These are phyloP conservation scores for Vombatus ursinus DNA, from an alignment of 2,113 vertebrate genomes.

Conservation along the genomic window DNA sequence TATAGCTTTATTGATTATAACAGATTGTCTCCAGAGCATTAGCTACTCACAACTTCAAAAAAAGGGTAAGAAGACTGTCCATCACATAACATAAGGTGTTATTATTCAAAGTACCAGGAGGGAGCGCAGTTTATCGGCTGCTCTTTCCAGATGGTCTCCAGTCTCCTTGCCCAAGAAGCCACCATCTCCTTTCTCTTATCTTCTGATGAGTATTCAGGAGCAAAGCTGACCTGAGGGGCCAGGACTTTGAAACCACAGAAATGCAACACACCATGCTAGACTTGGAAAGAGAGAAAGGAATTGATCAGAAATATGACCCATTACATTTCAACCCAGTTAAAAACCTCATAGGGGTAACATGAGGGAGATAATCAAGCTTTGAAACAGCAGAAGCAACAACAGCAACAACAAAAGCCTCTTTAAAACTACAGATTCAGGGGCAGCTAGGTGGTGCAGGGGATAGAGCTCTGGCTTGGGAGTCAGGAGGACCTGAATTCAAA, in stretches of 20 bases:
- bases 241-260: constrained; percentile 77
- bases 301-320: not conserved
- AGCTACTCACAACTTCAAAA: not conserved
- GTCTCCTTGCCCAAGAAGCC: constrained; percentile 59
- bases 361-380: not conserved
- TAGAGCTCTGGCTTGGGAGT: too few species aligned
- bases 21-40: not conserved
- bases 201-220: constrained; percentile 54
- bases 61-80: not conserved
- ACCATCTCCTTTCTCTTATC: constrained; percentile 71
- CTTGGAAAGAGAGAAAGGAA: constrained; percentile 40
- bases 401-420: not conserved
- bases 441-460: too few species aligned
- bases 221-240: constrained; percentile 73
- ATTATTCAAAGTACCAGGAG: constrained; percentile 73
- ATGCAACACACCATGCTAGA: constrained; percentile 77
- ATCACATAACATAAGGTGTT: not conserved
- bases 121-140: constrained; percentile 70
- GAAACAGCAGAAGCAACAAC: not conserved
- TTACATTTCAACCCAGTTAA: not conserved
- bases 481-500: too few species aligned
- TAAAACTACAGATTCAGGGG: too few species aligned
- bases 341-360: not conserved
- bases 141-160: constrained; percentile 78
- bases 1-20: not conserved